phyloP scores from a whole-genome alignment of 1,140 invertebrate genomes.

The Lycorma delicatula region DNA sequence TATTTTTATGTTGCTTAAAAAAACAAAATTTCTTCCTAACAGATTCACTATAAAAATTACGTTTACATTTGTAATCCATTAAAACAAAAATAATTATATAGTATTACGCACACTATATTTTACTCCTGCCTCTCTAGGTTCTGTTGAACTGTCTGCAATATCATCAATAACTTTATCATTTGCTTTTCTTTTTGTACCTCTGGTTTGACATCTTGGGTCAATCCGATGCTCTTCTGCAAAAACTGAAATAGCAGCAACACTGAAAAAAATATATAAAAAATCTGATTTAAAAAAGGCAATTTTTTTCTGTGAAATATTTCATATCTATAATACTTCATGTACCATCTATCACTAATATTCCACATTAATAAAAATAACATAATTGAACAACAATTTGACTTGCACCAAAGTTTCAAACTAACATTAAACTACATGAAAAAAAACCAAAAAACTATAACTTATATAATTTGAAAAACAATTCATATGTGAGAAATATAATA shows the following conservation, averaged over 20 bases:
- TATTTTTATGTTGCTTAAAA: background rate
- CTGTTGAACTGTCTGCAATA: conserved; percentile 12
- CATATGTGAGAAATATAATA: too few species aligned
- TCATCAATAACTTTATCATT: background rate
- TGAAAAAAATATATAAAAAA: conserved; percentile 22
- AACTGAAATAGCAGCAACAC: conserved; percentile 51
- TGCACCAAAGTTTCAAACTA: too few species aligned
- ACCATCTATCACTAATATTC: background rate
- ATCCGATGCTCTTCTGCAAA: conserved; percentile 43
- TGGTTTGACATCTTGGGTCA: conserved; percentile 20
- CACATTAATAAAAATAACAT: background rate
- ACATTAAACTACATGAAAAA: too few species aligned
- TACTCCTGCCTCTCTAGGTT: conserved; percentile 12
- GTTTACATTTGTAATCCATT: too few species aligned
- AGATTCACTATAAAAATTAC: too few species aligned
- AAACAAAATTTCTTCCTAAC: background rate
- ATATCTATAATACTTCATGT: background rate
- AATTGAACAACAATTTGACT: background rate
- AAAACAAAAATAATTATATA: too few species aligned
- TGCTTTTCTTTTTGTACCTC: conserved; percentile 20
- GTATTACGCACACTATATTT: conserved; percentile 25
- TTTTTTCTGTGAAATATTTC: background rate
- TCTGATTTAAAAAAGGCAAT: background rate
- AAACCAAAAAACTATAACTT: too few species aligned
- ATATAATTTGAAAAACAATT: too few species aligned